phyloP scores from a whole-genome alignment of 2,888 invertebrate genomes.

The Apotomis capreana region DNA sequence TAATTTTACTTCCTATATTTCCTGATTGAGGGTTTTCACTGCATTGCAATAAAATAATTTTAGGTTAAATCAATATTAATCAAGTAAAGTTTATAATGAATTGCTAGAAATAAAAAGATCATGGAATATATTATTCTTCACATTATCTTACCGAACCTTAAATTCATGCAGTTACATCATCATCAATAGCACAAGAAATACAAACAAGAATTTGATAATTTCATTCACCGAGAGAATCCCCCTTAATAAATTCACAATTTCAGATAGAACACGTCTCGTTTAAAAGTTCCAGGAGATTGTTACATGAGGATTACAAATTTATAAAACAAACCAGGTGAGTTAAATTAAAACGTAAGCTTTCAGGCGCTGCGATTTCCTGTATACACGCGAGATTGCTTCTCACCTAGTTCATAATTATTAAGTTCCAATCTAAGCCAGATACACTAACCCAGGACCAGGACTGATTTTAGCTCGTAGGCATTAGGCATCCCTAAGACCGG shows the following conservation, averaged over 20 bases:
- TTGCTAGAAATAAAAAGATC: no score
- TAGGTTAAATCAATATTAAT: no score
- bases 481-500: no score
- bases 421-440: constrained; percentile 9
- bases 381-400: constrained; percentile 13
- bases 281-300: constrained; percentile 38
- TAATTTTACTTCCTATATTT: no score
- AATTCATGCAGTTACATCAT: not conserved
- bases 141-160: not conserved
- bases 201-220: constrained; percentile 27
- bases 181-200: constrained; percentile 6
- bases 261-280: constrained; percentile 32
- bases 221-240: constrained; percentile 1
- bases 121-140: no score
- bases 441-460: not conserved
- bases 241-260: constrained; percentile 23
- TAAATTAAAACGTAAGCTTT: constrained; percentile 29
- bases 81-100: no score
- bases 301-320: constrained; percentile 34
- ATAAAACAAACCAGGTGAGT: constrained; percentile 36
- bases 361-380: constrained; percentile 9
- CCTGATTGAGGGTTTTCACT: no score
- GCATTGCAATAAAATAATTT: no score
- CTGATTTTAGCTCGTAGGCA: no score
- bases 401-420: constrained; percentile 15